These are phyloP conservation scores for Phoxinus phoxinus DNA, from an alignment of 2,113 vertebrate genomes.

Conservation along the genomic window DNA sequence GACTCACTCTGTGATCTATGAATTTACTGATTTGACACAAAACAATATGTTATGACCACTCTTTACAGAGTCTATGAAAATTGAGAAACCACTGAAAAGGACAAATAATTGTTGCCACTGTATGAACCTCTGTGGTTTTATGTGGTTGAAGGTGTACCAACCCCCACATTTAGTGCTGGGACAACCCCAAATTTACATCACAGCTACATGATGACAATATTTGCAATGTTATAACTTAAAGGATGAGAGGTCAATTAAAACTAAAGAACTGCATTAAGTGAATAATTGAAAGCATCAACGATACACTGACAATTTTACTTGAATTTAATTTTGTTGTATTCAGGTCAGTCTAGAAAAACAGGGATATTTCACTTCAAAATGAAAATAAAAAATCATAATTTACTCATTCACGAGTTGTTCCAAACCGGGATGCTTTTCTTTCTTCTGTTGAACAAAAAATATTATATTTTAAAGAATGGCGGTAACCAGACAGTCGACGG, in stretches of 20 bases:
- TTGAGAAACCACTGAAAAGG: constrained; percentile 8
- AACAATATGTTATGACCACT: neutral
- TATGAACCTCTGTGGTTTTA: neutral
- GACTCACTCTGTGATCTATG: neutral
- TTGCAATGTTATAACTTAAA: neutral
- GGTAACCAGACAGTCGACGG: too few species aligned
- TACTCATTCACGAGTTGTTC: too few species aligned
- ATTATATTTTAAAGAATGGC: too few species aligned
- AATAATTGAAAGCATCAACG: neutral
- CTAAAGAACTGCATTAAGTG: neutral
- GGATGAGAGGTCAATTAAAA: neutral
- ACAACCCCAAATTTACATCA: constrained; percentile 36
- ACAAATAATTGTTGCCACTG: constrained; percentile 24
- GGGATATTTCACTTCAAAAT: too few species aligned
- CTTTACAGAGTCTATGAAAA: neutral
- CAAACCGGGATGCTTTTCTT: too few species aligned
- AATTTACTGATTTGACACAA: neutral
- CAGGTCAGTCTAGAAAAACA: neutral
- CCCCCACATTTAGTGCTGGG: constrained; percentile 38
- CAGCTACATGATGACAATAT: neutral
- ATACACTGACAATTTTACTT: neutral
- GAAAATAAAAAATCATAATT: too few species aligned
- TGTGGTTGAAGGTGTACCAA: constrained; percentile 38
- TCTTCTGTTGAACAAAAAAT: too few species aligned
- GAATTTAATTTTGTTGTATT: neutral